Evolutionary conservation across 1,140 invertebrate species (phyloP).

Genomic region (Anastatus disparis): DNA sequence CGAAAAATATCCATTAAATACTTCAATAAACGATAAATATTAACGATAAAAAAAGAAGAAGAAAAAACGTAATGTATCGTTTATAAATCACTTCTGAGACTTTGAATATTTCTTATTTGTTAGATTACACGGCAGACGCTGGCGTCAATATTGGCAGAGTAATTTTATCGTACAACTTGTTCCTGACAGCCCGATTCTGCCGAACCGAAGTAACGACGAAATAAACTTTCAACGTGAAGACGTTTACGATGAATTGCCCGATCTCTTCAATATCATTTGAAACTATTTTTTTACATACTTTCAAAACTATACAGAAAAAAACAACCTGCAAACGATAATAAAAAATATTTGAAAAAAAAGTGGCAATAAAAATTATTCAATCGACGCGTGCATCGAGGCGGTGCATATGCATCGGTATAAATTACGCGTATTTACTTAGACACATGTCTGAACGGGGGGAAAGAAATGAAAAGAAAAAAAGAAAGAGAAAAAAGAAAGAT

Average conservation of each 20-base stretch:
- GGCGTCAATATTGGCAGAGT: conserved; percentile 61
- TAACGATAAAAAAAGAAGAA: no score
- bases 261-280: conserved; percentile 17
- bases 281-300: no score
- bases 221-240: conserved; percentile 18
- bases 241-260: conserved; percentile 36
- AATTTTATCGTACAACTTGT: conserved; percentile 61
- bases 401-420: background rate
- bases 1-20: no score
- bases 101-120: background rate
- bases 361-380: background rate
- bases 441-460: no score
- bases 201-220: conserved; percentile 9
- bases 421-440: conserved; percentile 1
- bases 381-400: background rate
- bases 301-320: no score
- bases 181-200: conserved; percentile 42
- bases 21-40: no score
- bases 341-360: background rate
- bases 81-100: no score
- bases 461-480: no score
- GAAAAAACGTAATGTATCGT: no score
- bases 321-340: no score
- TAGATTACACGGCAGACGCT: conserved; percentile 61
- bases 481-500: no score